Evolutionary conservation across 2,113 vertebrate species (phyloP), one percentile per base, ranked within the genome.

Genomic region (Mormoops blainvillei): DNA sequence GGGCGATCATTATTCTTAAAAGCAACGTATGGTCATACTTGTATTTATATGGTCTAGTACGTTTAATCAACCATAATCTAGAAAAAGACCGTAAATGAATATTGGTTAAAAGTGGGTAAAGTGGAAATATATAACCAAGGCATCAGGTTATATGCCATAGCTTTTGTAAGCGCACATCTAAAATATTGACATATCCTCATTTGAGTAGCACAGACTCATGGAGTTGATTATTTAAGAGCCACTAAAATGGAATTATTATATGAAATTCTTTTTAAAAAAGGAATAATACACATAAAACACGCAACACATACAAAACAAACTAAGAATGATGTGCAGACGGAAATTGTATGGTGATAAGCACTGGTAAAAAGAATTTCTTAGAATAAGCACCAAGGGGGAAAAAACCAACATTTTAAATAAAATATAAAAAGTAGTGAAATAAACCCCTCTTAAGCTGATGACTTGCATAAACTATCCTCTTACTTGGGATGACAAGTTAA

Each of bases 11-110:
- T 86, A 97, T 90, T 97, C 89, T 98, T 97, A 98, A 98, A 91
- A 97, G 98, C 95, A 98, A 98, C 93, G 97, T 96, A 98, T 90
- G 98, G 98, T 93, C 71, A 95, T 90, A 95, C 84, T n/a, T 95
- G 38, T 74, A 94, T 96, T 54, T 14, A 95, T 74, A 97, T 70
- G 56, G 67, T 67, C 73, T 31, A 96, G 89, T 83, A 89, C 45
- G 98, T 98, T 97, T 94, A 97, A 88, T 94, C 4, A 97, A 54
- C 6, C 26, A 88, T 86, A 88, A 92, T 91, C 52, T 93, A 98
- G 91, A 96, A 97, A 87, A 52, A 48, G 36, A 68, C 81, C 52
- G 24, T 50, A 90, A 96, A 96, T 38, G 31, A 98, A 94, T 74
- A 81, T 38, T 89, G 82, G 61, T 88, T 94, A 91, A 85, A 96